Evolutionary conservation across 2,797 vertebrate genomes (phyloP), one percentile per base, ranked within the genome.

Genomic region (Anabacerthia variegaticeps): DNA sequence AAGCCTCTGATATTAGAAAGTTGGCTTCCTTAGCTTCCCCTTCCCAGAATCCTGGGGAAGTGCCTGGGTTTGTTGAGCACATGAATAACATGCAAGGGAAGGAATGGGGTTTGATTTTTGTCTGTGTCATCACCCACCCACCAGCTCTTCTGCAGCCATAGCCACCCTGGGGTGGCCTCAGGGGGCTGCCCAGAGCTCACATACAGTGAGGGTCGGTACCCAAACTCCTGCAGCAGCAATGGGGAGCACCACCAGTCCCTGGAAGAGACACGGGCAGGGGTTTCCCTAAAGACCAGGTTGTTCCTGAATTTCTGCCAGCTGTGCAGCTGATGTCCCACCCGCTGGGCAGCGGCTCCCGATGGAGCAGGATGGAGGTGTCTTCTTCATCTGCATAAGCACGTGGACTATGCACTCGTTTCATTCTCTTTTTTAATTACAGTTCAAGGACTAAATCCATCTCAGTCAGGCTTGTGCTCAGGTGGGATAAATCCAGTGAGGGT

Each of bases 21-120:
- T 0, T 1, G 0, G 16, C 43, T 41, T 18, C 0, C 1, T 8
- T 2, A 22, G 3, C 43, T n/a, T 5, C 4, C 32, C 55, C 59
- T 32, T 1, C 37, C 34, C 2, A 28, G 36, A 8, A 3, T 0
- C 5, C 6, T n/a, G 3, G 68, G 78, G 63, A 4, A 9, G 0
- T 0, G 20, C 3, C 44, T 1, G 44, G 9, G 1, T 23, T 11
- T 46, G 78, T 75, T 9, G 34, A n/a, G 52, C 44, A 4, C 36
- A 1, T 0, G 3, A 2, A 2, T 2, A 7, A 3, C 16, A 1
- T 13, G 20, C 32, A 6, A 18, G 39, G 39, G 36, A 10, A 30
- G 12, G 5, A 19, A 1, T 0, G 0, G 39, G 56, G 7, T 14
- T 1, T 23, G 44, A 5, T 9, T 44, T n/a, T 1, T 2, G 6